phyloP scores from a whole-genome alignment of 2,113 vertebrate species.

The Brachyistius frenatus region DNA sequence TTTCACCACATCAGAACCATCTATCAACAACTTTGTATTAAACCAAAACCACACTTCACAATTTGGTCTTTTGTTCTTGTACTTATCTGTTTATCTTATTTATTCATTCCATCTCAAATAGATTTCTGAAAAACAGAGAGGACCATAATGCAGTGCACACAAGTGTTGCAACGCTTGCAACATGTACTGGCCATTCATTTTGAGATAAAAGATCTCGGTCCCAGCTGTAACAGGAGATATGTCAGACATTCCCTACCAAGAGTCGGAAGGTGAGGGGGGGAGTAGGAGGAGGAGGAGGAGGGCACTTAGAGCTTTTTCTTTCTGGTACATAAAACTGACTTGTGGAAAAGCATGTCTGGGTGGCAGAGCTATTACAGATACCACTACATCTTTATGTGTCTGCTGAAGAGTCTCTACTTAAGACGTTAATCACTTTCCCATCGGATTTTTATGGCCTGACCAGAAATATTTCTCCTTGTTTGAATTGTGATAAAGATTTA shows the following conservation, averaged over 20 bases:
- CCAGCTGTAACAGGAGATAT: slow-evolving; percentile 78
- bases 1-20: slow-evolving; percentile 49
- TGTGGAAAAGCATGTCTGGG: slow-evolving; percentile 66
- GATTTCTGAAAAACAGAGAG: slow-evolving; percentile 40
- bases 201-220: slow-evolving; percentile 71
- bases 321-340: slow-evolving; percentile 65
- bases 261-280: slow-evolving; percentile 45
- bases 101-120: slow-evolving; percentile 31
- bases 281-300: background rate
- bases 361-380: slow-evolving; percentile 61
- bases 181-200: slow-evolving; percentile 67
- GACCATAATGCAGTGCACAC: slow-evolving; percentile 55
- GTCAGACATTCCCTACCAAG: slow-evolving; percentile 70
- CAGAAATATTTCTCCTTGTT: slow-evolving; percentile 15
- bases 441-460: slow-evolving; percentile 32
- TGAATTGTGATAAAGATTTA: slow-evolving; percentile 37
- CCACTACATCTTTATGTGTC: slow-evolving; percentile 50
- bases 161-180: slow-evolving; percentile 66
- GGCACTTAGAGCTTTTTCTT: slow-evolving; percentile 23
- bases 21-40: slow-evolving; percentile 64
- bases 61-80: slow-evolving; percentile 46
- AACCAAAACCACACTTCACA: slow-evolving; percentile 57
- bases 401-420: slow-evolving; percentile 36
- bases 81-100: slow-evolving; percentile 59
- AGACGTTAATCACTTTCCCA: slow-evolving; percentile 47